Percentiles rank a stretch among this genome's conserved stretches.
Conservation (phyloP, 2,797 vertebrate genomes). For the Acridotheres tristis region DNA sequence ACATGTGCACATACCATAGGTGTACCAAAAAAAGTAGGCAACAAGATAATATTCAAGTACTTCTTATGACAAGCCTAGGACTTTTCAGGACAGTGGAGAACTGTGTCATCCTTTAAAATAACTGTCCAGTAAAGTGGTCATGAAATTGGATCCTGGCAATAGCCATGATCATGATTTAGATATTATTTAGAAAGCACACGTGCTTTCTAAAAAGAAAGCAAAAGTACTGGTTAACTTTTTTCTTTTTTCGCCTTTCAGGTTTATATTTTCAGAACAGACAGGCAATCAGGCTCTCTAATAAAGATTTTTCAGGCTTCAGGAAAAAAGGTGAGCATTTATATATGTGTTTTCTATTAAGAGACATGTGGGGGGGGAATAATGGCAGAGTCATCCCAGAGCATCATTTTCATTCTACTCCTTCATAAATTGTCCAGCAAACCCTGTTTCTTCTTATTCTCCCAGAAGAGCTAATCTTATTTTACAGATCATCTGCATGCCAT, state of each 20-base stretch:
- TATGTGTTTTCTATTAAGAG: not conserved
- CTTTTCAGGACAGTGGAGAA: not conserved
- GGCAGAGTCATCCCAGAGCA: not conserved
- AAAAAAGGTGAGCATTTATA: constrained; percentile 87
- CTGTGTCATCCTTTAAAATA: not conserved
- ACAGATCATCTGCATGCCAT: not conserved
- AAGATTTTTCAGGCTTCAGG: constrained; percentile 95
- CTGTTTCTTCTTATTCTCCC: not conserved
- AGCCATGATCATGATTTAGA: not conserved
- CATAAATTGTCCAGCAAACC: not conserved
- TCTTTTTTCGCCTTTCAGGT: constrained; percentile 78
- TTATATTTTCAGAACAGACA: constrained; percentile 96
- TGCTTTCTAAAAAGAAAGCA: not conserved
- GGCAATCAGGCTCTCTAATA: constrained; percentile 82
- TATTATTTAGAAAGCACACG: not conserved
- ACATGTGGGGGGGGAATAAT: not conserved
- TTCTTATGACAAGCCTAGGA: not conserved
- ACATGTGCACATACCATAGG: not conserved
- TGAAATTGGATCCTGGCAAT: not conserved
- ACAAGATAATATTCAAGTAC: not conserved
- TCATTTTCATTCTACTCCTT: not conserved
- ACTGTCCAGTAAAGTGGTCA: not conserved
- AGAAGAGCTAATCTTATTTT: not conserved
- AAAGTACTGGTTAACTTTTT: not conserved
- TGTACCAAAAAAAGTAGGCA: not conserved